Conservation (phyloP, 2,888 invertebrate genomes). For the Aethes cnicana region DNA sequence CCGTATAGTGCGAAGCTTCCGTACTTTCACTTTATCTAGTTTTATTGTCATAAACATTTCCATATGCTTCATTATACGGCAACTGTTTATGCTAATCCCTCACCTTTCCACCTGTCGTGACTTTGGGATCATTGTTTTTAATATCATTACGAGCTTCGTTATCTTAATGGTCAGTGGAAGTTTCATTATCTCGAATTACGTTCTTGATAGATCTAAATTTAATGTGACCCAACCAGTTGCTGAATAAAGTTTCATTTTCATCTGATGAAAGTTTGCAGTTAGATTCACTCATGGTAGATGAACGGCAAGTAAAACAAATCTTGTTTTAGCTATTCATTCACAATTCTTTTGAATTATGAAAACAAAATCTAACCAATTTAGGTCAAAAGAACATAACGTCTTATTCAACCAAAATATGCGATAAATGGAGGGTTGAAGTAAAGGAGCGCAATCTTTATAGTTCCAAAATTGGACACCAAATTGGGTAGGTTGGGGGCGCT, state of each 20-base stretch:
- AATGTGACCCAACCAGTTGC: background rate
- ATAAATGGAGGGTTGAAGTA: too few relatives aligned
- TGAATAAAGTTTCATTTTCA: background rate
- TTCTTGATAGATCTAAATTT: background rate
- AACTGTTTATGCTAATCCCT: slow-evolving; percentile 43
- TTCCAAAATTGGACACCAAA: too few relatives aligned
- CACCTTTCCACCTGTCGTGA: slow-evolving; percentile 46
- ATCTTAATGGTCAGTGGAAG: slow-evolving; percentile 48
- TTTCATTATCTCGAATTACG: slow-evolving; percentile 22
- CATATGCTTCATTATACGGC: slow-evolving; percentile 27
- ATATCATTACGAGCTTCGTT: slow-evolving; percentile 39
- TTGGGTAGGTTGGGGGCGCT: too few relatives aligned
- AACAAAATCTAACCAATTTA: too few relatives aligned
- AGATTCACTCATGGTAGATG: too few relatives aligned
- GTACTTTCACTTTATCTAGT: slow-evolving; percentile 35
- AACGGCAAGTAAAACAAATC: too few relatives aligned
- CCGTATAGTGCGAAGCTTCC: too few relatives aligned
- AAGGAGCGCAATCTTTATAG: too few relatives aligned
- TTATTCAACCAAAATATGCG: too few relatives aligned
- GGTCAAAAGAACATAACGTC: too few relatives aligned
- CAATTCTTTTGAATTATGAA: too few relatives aligned
- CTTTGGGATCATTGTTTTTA: slow-evolving; percentile 37
- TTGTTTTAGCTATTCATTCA: too few relatives aligned
- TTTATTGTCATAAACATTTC: slow-evolving; percentile 30
- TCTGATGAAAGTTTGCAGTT: background rate